Conservation (phyloP, 2,888 invertebrate genomes). For the Lepetodrilus schrolli region DNA sequence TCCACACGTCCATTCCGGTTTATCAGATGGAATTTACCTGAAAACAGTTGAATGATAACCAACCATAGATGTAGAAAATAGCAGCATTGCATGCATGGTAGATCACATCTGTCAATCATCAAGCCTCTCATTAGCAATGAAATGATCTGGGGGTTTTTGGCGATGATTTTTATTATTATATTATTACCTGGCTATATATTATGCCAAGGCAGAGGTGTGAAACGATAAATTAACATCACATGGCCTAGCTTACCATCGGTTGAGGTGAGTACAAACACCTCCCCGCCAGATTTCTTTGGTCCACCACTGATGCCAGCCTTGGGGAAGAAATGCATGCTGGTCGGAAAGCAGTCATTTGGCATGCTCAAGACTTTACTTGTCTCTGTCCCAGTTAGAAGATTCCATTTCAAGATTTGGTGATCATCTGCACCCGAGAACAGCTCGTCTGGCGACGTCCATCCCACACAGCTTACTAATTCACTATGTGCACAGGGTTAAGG, state of each 20-base stretch:
- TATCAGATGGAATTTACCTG: conserved; percentile 89
- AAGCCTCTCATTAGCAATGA: too few relatives aligned
- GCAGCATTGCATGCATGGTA: too few relatives aligned
- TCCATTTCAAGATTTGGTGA: conserved; percentile 91
- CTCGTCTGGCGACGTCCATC: conserved; percentile 95
- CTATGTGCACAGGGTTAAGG: conserved; percentile 73
- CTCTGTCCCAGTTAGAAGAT: conserved; percentile 86
- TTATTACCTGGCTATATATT: too few relatives aligned
- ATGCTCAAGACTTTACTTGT: conserved; percentile 85
- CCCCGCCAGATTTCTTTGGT: conserved; percentile 78
- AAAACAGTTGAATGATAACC: too few relatives aligned
- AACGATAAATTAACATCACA: too few relatives aligned
- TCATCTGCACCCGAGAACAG: conserved; percentile 96
- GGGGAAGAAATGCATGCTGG: conserved; percentile 91
- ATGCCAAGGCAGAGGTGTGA: too few relatives aligned
- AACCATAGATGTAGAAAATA: too few relatives aligned
- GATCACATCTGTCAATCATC: too few relatives aligned
- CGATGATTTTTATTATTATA: too few relatives aligned
- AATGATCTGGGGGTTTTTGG: too few relatives aligned
- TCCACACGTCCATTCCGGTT: conserved; percentile 93
- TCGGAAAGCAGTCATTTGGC: conserved; percentile 88
- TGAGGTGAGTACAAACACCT: conserved; percentile 88
- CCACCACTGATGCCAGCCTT: conserved; percentile 77
- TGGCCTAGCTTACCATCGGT: conserved; percentile 88
- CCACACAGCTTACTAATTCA: conserved; percentile 90